Evolutionary conservation across 1,140 invertebrate species (phyloP).

Genomic region (Danaus melanippus): DNA sequence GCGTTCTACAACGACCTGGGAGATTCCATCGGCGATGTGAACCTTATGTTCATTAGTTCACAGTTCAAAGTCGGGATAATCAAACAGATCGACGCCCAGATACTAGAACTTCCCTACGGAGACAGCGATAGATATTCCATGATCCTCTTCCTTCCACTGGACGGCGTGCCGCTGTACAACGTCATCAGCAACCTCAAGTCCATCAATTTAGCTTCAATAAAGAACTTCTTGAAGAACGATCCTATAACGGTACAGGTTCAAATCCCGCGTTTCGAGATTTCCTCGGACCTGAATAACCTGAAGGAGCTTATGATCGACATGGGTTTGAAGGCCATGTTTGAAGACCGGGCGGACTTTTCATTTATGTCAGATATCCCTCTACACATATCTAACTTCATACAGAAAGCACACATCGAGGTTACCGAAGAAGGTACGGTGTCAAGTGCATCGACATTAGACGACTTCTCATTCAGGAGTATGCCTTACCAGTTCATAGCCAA

Average conservation of each 20-base stretch:
- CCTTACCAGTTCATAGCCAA: constrained; percentile 54
- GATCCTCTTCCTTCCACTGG: constrained; percentile 75
- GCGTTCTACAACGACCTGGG: constrained; percentile 61
- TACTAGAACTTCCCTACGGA: constrained; percentile 78
- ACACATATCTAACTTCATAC: constrained; percentile 73
- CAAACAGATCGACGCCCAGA: constrained; percentile 64
- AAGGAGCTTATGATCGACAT: constrained; percentile 74
- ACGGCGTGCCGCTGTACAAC: constrained; percentile 30
- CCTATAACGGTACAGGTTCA: constrained; percentile 67
- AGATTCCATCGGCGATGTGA: constrained; percentile 52
- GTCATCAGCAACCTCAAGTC: constrained; percentile 61
- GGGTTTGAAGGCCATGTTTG: constrained; percentile 78
- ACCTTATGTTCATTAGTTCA: constrained; percentile 56
- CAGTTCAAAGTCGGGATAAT: constrained; percentile 42
- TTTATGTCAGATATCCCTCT: constrained; percentile 70
- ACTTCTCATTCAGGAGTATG: constrained; percentile 49
- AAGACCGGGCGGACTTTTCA: constrained; percentile 73
- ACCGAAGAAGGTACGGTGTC: constrained; percentile 82
- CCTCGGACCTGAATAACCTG: constrained; percentile 73
- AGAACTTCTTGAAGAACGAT: constrained; percentile 48
- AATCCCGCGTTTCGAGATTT: constrained; percentile 78
- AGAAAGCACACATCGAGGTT: constrained; percentile 81
- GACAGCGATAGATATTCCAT: constrained; percentile 74
- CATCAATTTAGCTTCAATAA: constrained; percentile 64
- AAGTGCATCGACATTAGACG: constrained; percentile 71